A percentile compares a stretch with the other conserved stretches of the same genome.
These are phyloP conservation scores for Anneissia japonica DNA, from an alignment of 35 echinoderm and acorn worm genomes.

Conservation along the genomic window DNA sequence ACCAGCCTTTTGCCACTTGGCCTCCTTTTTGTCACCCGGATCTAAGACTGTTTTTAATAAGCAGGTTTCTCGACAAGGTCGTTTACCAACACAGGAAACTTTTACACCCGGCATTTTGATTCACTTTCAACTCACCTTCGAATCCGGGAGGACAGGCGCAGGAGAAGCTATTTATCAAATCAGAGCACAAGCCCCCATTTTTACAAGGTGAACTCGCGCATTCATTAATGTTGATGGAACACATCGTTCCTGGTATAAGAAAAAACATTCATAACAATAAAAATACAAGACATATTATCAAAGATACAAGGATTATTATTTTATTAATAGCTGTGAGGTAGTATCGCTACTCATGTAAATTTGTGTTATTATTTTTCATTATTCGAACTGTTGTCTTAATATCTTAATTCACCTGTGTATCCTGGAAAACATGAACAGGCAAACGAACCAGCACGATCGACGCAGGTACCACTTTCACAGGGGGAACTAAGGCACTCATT, in stretches of 20 bases:
- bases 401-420: neutral
- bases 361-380: too few species aligned
- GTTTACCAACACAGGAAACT: too few species aligned
- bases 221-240: constrained; percentile 31
- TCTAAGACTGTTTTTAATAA: too few species aligned
- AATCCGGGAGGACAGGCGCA: constrained; percentile 49
- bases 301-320: too few species aligned
- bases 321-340: too few species aligned
- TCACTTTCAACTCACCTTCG: neutral
- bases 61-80: too few species aligned
- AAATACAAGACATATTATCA: neutral
- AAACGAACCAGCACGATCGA: neutral
- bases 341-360: too few species aligned
- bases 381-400: too few species aligned
- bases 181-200: constrained; percentile 38
- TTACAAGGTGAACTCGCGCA: constrained; percentile 43
- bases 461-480: neutral
- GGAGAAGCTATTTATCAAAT: constrained; percentile 45
- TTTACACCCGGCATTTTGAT: too few species aligned
- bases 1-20: too few species aligned
- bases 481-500: neutral
- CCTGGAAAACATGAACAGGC: neutral
- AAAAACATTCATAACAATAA: neutral
- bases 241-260: neutral
- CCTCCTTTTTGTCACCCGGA: too few species aligned